Conservation (phyloP, 2,797 vertebrate genomes). For the Cyclopterus lumpus region DNA sequence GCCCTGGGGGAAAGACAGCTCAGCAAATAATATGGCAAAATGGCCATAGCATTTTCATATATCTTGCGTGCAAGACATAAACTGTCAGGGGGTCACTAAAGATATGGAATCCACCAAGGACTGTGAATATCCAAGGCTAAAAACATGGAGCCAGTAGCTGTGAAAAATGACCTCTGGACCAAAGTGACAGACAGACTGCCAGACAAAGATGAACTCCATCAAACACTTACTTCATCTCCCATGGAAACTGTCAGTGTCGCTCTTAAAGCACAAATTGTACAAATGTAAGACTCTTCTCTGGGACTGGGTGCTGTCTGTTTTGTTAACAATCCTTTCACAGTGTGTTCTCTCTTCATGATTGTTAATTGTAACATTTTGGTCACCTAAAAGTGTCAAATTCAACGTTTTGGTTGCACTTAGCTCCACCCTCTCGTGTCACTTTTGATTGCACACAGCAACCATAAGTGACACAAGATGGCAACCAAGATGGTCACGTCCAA, state of each 20-base stretch:
- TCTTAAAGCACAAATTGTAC: neutral
- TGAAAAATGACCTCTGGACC: neutral
- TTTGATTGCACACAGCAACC: too few species aligned
- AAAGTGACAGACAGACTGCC: neutral
- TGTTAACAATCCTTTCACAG: neutral
- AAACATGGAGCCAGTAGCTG: neutral
- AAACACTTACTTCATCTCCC: slow-evolving; percentile 23
- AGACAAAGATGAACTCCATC: slow-evolving; percentile 1
- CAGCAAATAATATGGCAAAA: neutral
- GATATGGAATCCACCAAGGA: neutral
- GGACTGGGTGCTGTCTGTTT: neutral
- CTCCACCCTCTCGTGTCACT: too few species aligned
- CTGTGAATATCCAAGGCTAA: neutral
- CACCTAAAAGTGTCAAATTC: neutral
- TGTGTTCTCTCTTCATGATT: neutral
- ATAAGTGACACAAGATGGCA: too few species aligned
- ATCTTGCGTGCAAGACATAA: neutral
- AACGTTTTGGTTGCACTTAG: neutral
- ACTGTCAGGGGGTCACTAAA: neutral
- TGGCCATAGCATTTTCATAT: neutral
- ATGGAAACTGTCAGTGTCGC: neutral
- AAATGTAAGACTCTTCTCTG: neutral
- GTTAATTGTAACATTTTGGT: neutral
- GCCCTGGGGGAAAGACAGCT: neutral
- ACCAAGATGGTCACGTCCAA: too few species aligned